Evolutionary conservation across 2,888 invertebrate genomes (phyloP).

Genomic region (Conistra vaccinii): DNA sequence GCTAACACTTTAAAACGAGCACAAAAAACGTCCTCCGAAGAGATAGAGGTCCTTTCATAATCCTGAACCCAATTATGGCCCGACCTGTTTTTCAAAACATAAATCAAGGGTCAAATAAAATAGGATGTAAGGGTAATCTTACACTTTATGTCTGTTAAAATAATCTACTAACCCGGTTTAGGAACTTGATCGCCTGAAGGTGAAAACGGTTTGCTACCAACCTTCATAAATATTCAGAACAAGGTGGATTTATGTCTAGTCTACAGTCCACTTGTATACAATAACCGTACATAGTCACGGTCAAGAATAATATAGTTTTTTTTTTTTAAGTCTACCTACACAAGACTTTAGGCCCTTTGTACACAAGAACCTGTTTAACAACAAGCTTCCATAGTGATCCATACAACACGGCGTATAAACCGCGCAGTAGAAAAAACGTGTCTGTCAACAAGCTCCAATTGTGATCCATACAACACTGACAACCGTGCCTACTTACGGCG

Average conservation of each 20-base stretch:
- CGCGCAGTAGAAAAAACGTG: no score
- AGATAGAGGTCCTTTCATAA: slow-evolving; percentile 9
- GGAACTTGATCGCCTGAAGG: slow-evolving; percentile 24
- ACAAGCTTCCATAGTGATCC: no score
- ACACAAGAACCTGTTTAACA: no score
- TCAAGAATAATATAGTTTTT: background rate
- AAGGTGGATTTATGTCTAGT: slow-evolving; percentile 6
- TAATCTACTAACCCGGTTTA: slow-evolving; percentile 30
- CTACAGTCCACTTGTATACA: background rate
- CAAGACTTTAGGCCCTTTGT: background rate
- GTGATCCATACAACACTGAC: no score
- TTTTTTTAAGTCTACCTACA: background rate
- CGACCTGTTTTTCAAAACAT: slow-evolving; percentile 20
- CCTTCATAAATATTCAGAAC: slow-evolving; percentile 45
- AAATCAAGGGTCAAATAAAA: slow-evolving; percentile 26
- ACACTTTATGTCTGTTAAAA: slow-evolving; percentile 26
- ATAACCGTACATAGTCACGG: background rate
- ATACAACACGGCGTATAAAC: no score
- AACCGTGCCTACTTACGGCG: no score
- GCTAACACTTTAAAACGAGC: background rate
- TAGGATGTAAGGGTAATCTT: slow-evolving; percentile 27
- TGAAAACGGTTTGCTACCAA: slow-evolving; percentile 25
- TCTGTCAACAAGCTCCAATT: no score
- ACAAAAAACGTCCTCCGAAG: background rate
- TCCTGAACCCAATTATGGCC: slow-evolving; percentile 37